Percentiles rank a stretch among this genome's conserved stretches.
These are phyloP conservation scores for Drosophila santomea DNA, from an alignment of 1,140 invertebrate genomes.

Conservation along the genomic window DNA sequence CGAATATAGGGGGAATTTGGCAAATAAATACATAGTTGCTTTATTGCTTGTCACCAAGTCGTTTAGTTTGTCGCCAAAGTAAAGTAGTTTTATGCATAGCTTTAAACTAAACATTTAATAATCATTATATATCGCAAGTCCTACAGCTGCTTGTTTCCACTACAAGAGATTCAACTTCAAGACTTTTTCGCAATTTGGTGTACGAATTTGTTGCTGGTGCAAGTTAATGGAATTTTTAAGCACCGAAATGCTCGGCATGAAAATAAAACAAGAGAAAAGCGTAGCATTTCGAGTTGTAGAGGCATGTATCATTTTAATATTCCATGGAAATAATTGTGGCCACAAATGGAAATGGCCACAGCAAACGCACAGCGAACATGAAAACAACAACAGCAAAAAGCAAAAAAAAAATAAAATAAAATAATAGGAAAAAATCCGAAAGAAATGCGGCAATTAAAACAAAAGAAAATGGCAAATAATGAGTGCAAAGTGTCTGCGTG, in stretches of 20 bases:
- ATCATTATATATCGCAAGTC: too few species aligned
- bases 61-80: background rate
- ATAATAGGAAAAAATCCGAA: background rate
- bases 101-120: background rate
- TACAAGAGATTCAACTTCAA: background rate
- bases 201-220: conserved; percentile 4
- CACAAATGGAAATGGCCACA: conserved; percentile 9
- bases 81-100: background rate
- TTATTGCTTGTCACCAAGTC: background rate
- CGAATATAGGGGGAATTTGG: background rate
- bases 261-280: background rate
- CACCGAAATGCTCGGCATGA: background rate
- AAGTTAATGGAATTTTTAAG: conserved; percentile 43
- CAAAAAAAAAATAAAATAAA: too few species aligned
- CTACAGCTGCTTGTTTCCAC: background rate
- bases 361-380: conserved; percentile 23
- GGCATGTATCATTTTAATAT: conserved; percentile 43
- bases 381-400: background rate
- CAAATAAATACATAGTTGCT: conserved; percentile 40
- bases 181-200: background rate
- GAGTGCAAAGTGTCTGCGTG: conserved; percentile 33
- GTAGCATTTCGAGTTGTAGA: background rate
- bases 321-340: conserved; percentile 41
- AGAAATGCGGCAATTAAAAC: conserved; percentile 31
- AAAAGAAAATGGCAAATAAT: conserved; percentile 46